A percentile compares a stretch with the other conserved stretches of the same genome.
Evolutionary conservation across 2,888 invertebrate genomes (phyloP).

Genomic region (Habroteleia sp.): DNA sequence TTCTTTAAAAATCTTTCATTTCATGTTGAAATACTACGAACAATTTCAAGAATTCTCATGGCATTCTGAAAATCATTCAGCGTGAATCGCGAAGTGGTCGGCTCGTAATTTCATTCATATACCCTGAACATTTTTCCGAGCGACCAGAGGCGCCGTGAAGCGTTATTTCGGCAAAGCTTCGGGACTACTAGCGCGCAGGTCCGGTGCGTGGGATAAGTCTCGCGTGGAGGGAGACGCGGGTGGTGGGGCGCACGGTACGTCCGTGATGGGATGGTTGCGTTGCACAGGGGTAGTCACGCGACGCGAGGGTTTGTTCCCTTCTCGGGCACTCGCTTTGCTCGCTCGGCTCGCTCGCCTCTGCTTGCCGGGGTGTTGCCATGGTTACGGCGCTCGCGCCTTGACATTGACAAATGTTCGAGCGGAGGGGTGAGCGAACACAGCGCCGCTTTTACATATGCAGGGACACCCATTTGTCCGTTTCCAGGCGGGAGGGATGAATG

Average conservation of each 20-base stretch:
- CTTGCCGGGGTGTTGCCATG: constrained; percentile 79
- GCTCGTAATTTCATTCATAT: constrained; percentile 60
- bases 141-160: constrained; percentile 74
- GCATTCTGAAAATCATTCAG: constrained; percentile 49
- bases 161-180: constrained; percentile 69
- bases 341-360: constrained; percentile 66
- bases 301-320: constrained; percentile 67
- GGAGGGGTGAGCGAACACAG: constrained; percentile 80
- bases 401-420: constrained; percentile 81
- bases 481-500: constrained; percentile 66
- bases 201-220: constrained; percentile 45
- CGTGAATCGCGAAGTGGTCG: constrained; percentile 29
- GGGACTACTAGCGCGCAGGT: constrained; percentile 63
- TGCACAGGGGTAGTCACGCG: constrained; percentile 69
- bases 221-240: constrained; percentile 9
- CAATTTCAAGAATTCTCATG: constrained; percentile 26
- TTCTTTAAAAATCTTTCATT: constrained; percentile 13
- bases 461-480: constrained; percentile 81
- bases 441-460: constrained; percentile 81
- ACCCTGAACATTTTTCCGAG: constrained; percentile 54
- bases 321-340: constrained; percentile 69
- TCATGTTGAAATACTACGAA: constrained; percentile 11
- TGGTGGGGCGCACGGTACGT: constrained; percentile 56
- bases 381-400: constrained; percentile 81
- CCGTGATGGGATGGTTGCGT: constrained; percentile 67